phyloP scores from a whole-genome alignment of 2,797 vertebrate species.

The Lacerta bilineata region DNA sequence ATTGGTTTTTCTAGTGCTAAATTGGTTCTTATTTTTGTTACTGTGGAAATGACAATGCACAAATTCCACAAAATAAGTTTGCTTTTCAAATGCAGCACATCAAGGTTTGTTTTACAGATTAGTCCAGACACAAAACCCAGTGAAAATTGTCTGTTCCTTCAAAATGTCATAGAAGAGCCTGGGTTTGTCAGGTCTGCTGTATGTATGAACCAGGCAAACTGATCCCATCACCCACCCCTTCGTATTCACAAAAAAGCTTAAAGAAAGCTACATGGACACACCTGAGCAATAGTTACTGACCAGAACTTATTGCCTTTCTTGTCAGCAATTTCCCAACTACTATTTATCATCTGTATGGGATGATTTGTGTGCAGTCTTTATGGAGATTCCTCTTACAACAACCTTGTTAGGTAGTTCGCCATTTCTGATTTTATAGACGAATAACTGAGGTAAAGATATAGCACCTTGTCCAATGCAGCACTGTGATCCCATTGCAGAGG shows the following conservation, averaged over 20 bases:
- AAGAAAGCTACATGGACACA: background rate
- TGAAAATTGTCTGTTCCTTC: background rate
- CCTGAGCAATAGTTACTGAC: background rate
- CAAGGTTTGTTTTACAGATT: background rate
- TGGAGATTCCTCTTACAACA: slow-evolving; percentile 2
- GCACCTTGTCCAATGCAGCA: background rate
- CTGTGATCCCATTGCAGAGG: background rate
- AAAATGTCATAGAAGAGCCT: background rate
- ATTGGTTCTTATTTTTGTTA: slow-evolving; percentile 3
- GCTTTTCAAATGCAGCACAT: slow-evolving; percentile 13
- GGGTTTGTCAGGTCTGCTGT: background rate
- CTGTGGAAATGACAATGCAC: background rate
- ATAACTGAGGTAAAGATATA: background rate
- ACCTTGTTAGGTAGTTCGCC: background rate
- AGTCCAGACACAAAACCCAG: background rate
- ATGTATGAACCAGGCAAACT: background rate
- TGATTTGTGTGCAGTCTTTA: background rate
- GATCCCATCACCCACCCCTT: no score
- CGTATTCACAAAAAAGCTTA: background rate
- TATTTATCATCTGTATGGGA: slow-evolving; percentile 22
- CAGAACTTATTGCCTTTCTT: background rate
- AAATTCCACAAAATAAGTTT: slow-evolving; percentile 17
- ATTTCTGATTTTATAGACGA: slow-evolving; percentile 15
- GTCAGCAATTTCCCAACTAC: slow-evolving; percentile 3
- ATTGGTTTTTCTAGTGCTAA: slow-evolving; percentile 25